A percentile compares a stretch with the other conserved stretches of the same genome.
phyloP scores from a whole-genome alignment of 2,797 vertebrate genomes.

The Enteromius viviparus region DNA sequence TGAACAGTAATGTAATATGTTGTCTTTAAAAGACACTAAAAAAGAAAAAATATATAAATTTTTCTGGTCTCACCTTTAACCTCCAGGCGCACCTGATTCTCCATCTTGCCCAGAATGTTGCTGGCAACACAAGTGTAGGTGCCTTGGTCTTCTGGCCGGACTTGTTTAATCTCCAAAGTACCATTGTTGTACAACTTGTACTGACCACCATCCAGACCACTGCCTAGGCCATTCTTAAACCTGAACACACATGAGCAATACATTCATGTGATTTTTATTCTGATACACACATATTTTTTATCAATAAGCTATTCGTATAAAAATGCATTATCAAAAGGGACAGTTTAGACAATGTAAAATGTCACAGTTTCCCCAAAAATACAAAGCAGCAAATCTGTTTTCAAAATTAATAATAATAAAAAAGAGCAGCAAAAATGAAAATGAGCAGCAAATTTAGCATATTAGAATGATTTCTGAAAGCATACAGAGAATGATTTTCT shows the following conservation, averaged over 20 bases:
- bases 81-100: slow-evolving; percentile 92
- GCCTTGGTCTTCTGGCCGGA: slow-evolving; percentile 88
- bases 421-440: too few relatives aligned
- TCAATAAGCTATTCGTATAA: too few relatives aligned
- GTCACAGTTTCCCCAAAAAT: background rate
- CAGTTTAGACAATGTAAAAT: background rate
- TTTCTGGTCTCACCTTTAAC: slow-evolving; percentile 89
- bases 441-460: background rate
- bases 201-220: slow-evolving; percentile 91
- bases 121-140: slow-evolving; percentile 95
- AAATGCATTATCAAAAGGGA: background rate
- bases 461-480: slow-evolving; percentile 4
- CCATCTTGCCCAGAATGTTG: slow-evolving; percentile 88
- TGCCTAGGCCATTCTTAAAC: slow-evolving; percentile 98
- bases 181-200: slow-evolving; percentile 90
- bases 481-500: too few relatives aligned
- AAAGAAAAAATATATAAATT: background rate
- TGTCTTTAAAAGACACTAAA: background rate
- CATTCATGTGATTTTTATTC: background rate
- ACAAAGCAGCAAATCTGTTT: background rate
- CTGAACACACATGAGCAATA: slow-evolving; percentile 67
- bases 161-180: slow-evolving; percentile 87
- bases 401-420: background rate
- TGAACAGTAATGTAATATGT: background rate
- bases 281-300: background rate